Percentiles rank a stretch among this genome's conserved stretches.
These are phyloP conservation scores for Oncorhynchus clarkii DNA, from an alignment of 2,113 vertebrate genomes.

Conservation along the genomic window DNA sequence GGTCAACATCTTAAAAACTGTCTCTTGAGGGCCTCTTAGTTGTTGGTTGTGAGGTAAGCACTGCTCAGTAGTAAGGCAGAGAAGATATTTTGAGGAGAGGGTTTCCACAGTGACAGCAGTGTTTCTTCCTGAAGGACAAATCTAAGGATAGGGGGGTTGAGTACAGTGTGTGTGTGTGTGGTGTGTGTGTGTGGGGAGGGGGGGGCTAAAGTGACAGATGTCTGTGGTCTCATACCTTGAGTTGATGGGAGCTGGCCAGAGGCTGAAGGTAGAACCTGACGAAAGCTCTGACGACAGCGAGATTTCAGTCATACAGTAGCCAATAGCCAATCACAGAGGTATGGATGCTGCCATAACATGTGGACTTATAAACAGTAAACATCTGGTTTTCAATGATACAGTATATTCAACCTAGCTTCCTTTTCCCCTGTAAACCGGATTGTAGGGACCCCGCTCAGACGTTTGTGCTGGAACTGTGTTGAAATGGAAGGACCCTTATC, in stretches of 20 bases:
- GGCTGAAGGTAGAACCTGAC: slow-evolving; percentile 27
- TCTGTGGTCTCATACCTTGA: slow-evolving; percentile 52
- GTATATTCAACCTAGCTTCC: too few species aligned
- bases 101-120: slow-evolving; percentile 44
- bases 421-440: too few species aligned
- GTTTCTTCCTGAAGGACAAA: slow-evolving; percentile 24
- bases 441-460: too few species aligned
- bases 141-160: slow-evolving; percentile 24
- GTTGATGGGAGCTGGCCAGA: slow-evolving; percentile 10
- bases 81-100: slow-evolving; percentile 42
- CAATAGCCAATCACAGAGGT: neutral
- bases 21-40: neutral
- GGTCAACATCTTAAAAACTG: slow-evolving; percentile 40
- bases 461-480: too few species aligned
- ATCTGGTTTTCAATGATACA: too few species aligned
- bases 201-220: slow-evolving; percentile 26
- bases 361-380: too few species aligned
- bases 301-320: slow-evolving; percentile 48
- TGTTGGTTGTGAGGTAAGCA: slow-evolving; percentile 37
- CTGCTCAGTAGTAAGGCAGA: neutral
- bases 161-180: neutral
- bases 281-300: slow-evolving; percentile 38
- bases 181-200: neutral
- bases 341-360: too few species aligned
- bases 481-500: neutral